Base-by-base conservation (phyloP, 2,797 vertebrate genomes). In the Nothura maculosa region DNA sequence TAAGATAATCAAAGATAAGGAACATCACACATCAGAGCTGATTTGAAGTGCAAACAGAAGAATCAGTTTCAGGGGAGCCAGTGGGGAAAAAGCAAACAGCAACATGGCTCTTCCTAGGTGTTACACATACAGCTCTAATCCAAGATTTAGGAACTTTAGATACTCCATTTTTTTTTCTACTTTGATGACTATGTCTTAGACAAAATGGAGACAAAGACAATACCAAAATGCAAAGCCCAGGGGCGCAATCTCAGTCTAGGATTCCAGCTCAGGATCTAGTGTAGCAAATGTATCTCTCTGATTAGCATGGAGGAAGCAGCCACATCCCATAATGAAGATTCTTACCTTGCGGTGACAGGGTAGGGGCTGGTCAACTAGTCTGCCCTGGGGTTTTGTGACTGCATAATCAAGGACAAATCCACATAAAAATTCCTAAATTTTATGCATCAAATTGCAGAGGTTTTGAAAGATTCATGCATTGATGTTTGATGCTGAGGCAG, bases 191-290 rank as follows among this genome's bases (percentile, higher is more conserved):
- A 11, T 55, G 11, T 69, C 68, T 82, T 42, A 67, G 47, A 40
- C 17, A 85, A 92, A 81, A 68, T 18, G 1, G 25, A 75, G 38
- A 16, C 11, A 55, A 77, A 22, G 20, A 27, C 4, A 82, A 42
- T 3, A 2, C 2, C 6, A 32, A 85, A 80, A 80, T 25, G 10
- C 7, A 14, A 81, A 68, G 21, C 63, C 7, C 30, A 12, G 15
- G 9, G 1, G 1, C 63, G 18, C 54, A 60, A 21, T 1, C 6
- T 66, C 18, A 69, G n/a, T 4, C 2, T 24, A 38, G 43, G 14
- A 4, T 24, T 68, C 10, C 9, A 58, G 9, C 6, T 73, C 78
- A 76, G 48, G 86, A 43, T n/a, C 32, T 72, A 16, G 28, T 11
- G 13, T 22, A 64, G 6, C 7, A 24, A 61, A 57, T 8, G 6